Percentiles rank a stretch among this genome's conserved stretches.
Conservation (phyloP, 2,797 vertebrate species). For the Microctenopoma lineatum region DNA sequence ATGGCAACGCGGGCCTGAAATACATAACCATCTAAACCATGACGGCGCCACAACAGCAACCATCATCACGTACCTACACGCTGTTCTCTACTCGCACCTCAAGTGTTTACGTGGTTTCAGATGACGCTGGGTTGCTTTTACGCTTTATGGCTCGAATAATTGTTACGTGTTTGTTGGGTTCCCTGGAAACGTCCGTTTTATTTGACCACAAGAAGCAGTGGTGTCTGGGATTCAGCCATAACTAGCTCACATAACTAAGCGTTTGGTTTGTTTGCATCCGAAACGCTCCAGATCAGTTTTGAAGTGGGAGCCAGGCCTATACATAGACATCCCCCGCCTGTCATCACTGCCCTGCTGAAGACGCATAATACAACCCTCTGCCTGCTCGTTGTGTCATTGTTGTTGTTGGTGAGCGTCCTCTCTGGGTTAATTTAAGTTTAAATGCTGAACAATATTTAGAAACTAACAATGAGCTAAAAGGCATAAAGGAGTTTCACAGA, state of each 20-base stretch:
- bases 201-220: conserved; percentile 22
- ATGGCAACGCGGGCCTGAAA: conserved; percentile 48
- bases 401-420: conserved; percentile 27
- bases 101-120: conserved; percentile 43
- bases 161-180: conserved; percentile 47
- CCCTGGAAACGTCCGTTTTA: conserved; percentile 44
- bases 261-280: conserved; percentile 62
- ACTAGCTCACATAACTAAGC: conserved; percentile 16
- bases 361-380: conserved; percentile 16
- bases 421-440: conserved; percentile 21
- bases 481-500: neutral
- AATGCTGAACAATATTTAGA: conserved; percentile 7
- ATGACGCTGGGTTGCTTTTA: conserved; percentile 27
- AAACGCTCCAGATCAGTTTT: conserved; percentile 33
- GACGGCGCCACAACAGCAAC: conserved; percentile 31
- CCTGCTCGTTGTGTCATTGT: conserved; percentile 24
- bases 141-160: conserved; percentile 47
- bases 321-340: conserved; percentile 56
- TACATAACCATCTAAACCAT: conserved; percentile 43
- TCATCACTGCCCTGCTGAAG: conserved; percentile 55
- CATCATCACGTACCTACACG: conserved; percentile 45
- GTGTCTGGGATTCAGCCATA: conserved; percentile 9
- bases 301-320: conserved; percentile 33
- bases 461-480: neutral
- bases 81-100: conserved; percentile 4